phyloP scores from a whole-genome alignment of 2,797 vertebrate genomes.

The Clarias pachynema region DNA sequence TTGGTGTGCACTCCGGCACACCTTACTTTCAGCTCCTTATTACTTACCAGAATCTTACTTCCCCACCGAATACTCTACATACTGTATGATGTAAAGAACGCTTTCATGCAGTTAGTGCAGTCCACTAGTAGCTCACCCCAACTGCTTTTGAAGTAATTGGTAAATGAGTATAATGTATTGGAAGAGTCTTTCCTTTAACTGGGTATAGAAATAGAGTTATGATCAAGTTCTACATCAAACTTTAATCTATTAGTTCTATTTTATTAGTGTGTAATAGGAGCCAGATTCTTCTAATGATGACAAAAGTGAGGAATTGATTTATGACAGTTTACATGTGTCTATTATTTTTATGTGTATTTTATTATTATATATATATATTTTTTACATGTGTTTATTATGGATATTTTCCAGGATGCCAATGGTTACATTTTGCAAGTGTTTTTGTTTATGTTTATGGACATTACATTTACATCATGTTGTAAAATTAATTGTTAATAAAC shows the following conservation, averaged over 20 bases:
- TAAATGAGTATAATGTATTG: slow-evolving; percentile 10
- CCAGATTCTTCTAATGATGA: background rate
- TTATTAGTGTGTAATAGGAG: background rate
- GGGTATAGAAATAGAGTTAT: background rate
- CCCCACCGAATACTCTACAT: background rate
- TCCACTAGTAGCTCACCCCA: slow-evolving; percentile 1
- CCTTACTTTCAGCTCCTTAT: background rate
- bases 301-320: background rate
- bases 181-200: background rate
- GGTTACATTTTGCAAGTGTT: background rate
- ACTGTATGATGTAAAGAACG: slow-evolving; percentile 19
- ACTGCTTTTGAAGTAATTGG: slow-evolving; percentile 17
- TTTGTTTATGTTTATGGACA: background rate
- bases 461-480: background rate
- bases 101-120: background rate
- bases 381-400: background rate
- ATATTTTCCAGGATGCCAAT: background rate
- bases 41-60: background rate
- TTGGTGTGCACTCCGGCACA: background rate
- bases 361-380: no score
- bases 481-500: background rate
- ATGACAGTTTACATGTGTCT: background rate
- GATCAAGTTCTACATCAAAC: background rate
- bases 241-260: background rate
- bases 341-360: no score